These are phyloP conservation scores for Agonopterix arenella DNA, from an alignment of 2,888 invertebrate species.

Conservation along the genomic window DNA sequence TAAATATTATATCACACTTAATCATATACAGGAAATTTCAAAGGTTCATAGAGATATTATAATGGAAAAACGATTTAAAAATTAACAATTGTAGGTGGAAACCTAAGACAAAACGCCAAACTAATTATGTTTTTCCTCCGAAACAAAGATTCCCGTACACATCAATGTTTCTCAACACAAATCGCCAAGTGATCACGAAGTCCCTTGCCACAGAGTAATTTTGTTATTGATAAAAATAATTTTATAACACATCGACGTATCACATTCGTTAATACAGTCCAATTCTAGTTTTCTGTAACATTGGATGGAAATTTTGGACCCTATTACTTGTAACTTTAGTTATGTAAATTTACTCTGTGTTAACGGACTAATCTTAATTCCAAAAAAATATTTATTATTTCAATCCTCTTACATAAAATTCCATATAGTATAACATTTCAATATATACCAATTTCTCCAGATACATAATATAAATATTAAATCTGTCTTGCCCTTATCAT, in stretches of 20 bases:
- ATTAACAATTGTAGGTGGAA: not conserved
- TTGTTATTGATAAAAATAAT: conserved; percentile 50
- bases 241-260: conserved; percentile 53
- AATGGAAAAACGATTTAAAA: conserved; percentile 23
- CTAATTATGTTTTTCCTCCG: conserved; percentile 69
- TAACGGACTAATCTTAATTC: conserved; percentile 42
- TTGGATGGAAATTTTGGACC: conserved; percentile 74
- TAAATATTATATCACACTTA: conserved; percentile 67
- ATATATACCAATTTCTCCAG: conserved; percentile 57
- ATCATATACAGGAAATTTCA: conserved; percentile 43
- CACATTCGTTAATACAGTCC: conserved; percentile 61
- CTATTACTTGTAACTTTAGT: conserved; percentile 49
- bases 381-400: conserved; percentile 43
- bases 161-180: conserved; percentile 58
- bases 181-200: conserved; percentile 39
- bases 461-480: conserved; percentile 40
- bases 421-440: conserved; percentile 58
- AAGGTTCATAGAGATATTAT: conserved; percentile 8
- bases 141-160: conserved; percentile 75
- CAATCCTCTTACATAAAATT: conserved; percentile 51
- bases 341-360: conserved; percentile 59
- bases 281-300: conserved; percentile 52
- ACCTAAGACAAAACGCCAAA: conserved; percentile 15
- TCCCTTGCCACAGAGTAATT: conserved; percentile 60
- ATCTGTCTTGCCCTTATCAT: conserved; percentile 55